Percentiles rank a stretch among this genome's conserved stretches.
phyloP scores from a whole-genome alignment of 2,797 vertebrate genomes.

The Sorex maritimensis region DNA sequence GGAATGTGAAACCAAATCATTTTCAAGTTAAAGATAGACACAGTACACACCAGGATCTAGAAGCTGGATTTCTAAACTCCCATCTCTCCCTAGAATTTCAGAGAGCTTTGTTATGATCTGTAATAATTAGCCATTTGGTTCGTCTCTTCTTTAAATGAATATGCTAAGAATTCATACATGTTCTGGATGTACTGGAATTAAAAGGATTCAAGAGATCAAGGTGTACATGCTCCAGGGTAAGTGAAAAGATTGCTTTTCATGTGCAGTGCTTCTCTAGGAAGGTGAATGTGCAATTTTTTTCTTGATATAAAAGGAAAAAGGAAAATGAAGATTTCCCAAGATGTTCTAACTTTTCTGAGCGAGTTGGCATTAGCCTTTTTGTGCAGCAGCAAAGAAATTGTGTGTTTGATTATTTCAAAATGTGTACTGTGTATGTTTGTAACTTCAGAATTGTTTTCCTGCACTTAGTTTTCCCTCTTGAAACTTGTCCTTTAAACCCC shows the following conservation, averaged over 20 bases:
- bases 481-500: background rate
- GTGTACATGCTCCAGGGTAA: conserved; percentile 94
- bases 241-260: conserved; percentile 86
- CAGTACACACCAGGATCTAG: conserved; percentile 91
- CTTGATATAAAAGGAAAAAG: conserved; percentile 66
- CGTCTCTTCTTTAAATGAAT: conserved; percentile 72
- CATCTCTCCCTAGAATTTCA: conserved; percentile 86
- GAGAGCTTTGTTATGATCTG: conserved; percentile 79
- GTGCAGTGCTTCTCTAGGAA: conserved; percentile 58
- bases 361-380: conserved; percentile 61
- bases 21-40: conserved; percentile 99
- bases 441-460: conserved; percentile 40
- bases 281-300: conserved; percentile 57
- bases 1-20: conserved; percentile 97
- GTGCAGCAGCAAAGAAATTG: conserved; percentile 47
- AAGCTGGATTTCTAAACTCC: conserved; percentile 93
- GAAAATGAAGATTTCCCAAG: background rate
- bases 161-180: conserved; percentile 34
- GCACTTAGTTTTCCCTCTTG: background rate
- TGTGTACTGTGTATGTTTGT: conserved; percentile 40
- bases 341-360: conserved; percentile 40
- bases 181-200: conserved; percentile 86
- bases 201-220: conserved; percentile 89
- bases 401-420: conserved; percentile 43
- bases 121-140: conserved; percentile 67